Conservation (phyloP, 2,888 invertebrate genomes). For the Crocallis elinguaria region DNA sequence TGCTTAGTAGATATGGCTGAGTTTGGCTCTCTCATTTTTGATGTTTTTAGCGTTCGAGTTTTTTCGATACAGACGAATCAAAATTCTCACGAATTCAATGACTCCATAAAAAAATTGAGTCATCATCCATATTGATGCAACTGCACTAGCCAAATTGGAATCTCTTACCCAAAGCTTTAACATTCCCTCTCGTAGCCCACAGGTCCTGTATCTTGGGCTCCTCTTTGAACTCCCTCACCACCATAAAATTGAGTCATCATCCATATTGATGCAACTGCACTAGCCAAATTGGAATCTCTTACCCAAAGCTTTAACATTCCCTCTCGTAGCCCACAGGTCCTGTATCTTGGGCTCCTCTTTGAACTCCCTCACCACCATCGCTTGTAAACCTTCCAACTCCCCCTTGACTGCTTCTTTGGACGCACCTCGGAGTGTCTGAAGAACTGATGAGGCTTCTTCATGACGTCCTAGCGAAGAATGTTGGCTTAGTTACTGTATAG, state of each 20-base stretch:
- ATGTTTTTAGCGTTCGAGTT: too few relatives aligned
- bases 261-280: too few relatives aligned
- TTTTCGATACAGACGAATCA: too few relatives aligned
- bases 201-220: constrained; percentile 83
- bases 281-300: constrained; percentile 25
- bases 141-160: not conserved
- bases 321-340: constrained; percentile 88
- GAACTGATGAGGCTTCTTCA: constrained; percentile 86
- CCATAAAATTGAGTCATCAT: too few relatives aligned
- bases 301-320: constrained; percentile 90
- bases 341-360: constrained; percentile 68
- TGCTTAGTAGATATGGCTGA: too few relatives aligned
- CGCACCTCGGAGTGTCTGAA: constrained; percentile 88
- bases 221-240: constrained; percentile 68
- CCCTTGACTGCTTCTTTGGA: constrained; percentile 84
- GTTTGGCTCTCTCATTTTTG: too few relatives aligned
- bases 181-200: constrained; percentile 87
- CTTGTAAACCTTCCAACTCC: constrained; percentile 82
- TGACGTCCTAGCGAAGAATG: constrained; percentile 54
- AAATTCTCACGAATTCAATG: too few relatives aligned
- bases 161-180: constrained; percentile 87
- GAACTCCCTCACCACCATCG: constrained; percentile 68
- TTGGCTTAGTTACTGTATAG: not conserved
- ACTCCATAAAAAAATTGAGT: too few relatives aligned
- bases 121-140: too few relatives aligned